Conservation (phyloP, 2,113 vertebrate species). For the Aepyceros melampus region DNA sequence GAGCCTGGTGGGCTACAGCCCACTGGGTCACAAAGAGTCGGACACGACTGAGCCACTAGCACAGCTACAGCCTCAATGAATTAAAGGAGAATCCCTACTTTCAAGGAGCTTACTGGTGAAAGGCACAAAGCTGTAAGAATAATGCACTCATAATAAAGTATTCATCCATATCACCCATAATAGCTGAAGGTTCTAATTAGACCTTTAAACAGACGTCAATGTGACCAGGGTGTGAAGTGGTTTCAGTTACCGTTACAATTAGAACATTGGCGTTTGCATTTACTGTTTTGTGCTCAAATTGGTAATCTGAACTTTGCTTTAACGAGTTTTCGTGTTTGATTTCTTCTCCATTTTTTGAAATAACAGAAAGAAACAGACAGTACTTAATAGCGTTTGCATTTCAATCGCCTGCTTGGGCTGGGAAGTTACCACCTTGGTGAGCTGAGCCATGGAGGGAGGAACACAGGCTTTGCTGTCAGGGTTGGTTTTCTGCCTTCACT, state of each 20-base stretch:
- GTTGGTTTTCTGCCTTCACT: not conserved
- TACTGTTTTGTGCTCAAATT: slow-evolving; percentile 44
- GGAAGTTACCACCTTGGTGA: not conserved
- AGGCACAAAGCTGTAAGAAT: not conserved
- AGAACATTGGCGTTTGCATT: slow-evolving; percentile 58
- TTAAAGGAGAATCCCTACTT: not conserved
- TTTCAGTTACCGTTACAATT: slow-evolving; percentile 18
- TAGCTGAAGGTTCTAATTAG: not conserved
- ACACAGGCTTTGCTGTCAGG: not conserved
- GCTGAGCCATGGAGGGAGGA: not conserved
- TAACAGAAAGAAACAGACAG: not conserved
- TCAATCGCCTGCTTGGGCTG: not conserved
- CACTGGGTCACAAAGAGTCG: not conserved
- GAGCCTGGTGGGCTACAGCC: not conserved
- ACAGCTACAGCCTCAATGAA: not conserved
- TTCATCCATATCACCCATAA: not conserved
- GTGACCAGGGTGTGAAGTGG: slow-evolving; percentile 20
- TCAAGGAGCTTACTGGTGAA: not conserved
- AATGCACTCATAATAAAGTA: not conserved
- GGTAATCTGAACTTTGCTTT: slow-evolving; percentile 54
- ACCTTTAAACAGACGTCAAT: not conserved
- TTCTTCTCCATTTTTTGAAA: slow-evolving; percentile 33
- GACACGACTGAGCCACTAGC: not conserved
- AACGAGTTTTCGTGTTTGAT: slow-evolving; percentile 38
- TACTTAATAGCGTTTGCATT: not conserved